Evolutionary conservation across 2,113 vertebrate species (phyloP), one percentile per base, ranked within the genome.

Genomic region (Podilymbus podiceps): DNA sequence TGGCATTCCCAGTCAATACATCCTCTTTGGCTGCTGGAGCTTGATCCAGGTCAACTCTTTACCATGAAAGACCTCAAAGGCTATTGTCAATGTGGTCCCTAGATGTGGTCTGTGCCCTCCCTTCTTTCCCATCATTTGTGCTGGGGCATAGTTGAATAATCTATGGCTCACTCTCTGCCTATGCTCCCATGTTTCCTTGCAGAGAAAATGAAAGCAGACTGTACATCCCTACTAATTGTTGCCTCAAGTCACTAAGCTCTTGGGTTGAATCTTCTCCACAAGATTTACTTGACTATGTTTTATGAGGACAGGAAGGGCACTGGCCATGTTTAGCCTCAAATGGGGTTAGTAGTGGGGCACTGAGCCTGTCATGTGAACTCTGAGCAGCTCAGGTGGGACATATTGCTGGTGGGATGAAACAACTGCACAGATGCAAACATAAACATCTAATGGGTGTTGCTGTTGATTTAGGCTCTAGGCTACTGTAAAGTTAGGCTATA

Each of bases 301-400:
- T 85, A 28, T 71, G 75, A 78, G 40, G 15, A 52, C 25, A 52
- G 23, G 27, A 87, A 67, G 20, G 31, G 3, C 12, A 33, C 5
- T 60, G 30, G 11, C 19, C 46, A 35, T 25, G 5, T 42, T 82
- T 71, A 50, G 8, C 49, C 17, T 67, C n/a, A 67, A 31, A 55
- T 11, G 4, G 8, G 11, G 22, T 31, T 11, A 44, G 17, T 4
- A 58, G 27, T 2, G 3, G 16, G 11, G 18, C 38, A 47, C 0
- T 35, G 31, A 60, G 50, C 12, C n/a, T 82, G 31, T 40, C 35
- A 47, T 40, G 52, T 49, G 71, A 88, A 13, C 38, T 80, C 33
- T 42, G 55, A 71, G 60, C 24, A 35, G 16, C 22, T 74, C n/a
- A 60, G 30, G 23, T 71, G n/a, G 21, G 33, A 38, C 31, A 15